Evolutionary conservation across 2,888 invertebrate genomes (phyloP), one percentile per base, ranked within the genome.

Genomic region (Drosophila merina): DNA sequence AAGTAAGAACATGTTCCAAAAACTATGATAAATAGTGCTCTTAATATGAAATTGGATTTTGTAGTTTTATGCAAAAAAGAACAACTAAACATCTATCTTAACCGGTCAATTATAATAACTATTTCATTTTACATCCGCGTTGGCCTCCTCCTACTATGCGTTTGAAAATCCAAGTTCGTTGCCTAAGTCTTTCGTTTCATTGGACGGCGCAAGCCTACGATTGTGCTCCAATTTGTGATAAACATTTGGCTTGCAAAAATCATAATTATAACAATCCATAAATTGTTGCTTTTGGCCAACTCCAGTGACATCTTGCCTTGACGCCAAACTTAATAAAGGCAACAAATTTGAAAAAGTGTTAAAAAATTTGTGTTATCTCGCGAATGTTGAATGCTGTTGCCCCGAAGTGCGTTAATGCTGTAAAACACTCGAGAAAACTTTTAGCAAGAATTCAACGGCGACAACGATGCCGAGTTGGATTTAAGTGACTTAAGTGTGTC

Each of bases 401-500:
- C 33, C 9, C 33, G 6, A 36, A 10, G 33, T 51, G 42, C 42
- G 42, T 59, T 69, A 62, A 31, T 72, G 83, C 48, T 83, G 78
- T 75, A 71, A 79, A 76, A 56, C 83, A 80, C 62, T 79, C 40
- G 74, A 71, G 42, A 57, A 56, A 69, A 68, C 58, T 72, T 81
- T 72, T 55, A 78, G 66, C 82, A 72, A 85, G 83, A 85, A 68
- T 72, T 87, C 71, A 75, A 75, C 75, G 26, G 36, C 33, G 56
- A 58, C 68, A 56, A 50, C 70, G 45, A 45, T 45, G 31, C 50
- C 64, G 66, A 72, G 64, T 64, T 77, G 57, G 72, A 64, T 72
- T 68, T 76, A 82, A 82, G 73, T 88, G 88, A 79, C 88, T 83
- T 80, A 84, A 88, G 88, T 88, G 77, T 88, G 84, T 84, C 84